Percentiles rank a stretch among this genome's conserved stretches.
These are phyloP conservation scores for Enhydra lutris DNA, from an alignment of 2,113 vertebrate species.

Conservation along the genomic window DNA sequence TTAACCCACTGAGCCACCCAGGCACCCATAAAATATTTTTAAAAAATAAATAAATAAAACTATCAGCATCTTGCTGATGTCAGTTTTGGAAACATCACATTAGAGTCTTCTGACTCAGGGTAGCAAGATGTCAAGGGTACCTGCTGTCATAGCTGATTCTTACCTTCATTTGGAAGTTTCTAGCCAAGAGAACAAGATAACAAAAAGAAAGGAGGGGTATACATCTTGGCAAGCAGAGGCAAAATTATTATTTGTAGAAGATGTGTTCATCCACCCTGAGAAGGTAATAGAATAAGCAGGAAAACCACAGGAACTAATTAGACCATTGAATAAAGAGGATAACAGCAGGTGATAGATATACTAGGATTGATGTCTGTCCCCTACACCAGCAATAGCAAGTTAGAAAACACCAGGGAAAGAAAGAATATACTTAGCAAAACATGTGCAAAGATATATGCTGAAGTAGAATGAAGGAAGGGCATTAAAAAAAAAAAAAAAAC, in stretches of 20 bases:
- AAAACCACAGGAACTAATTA: neutral
- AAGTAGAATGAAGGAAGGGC: neutral
- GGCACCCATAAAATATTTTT: too few species aligned
- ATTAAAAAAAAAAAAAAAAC: neutral
- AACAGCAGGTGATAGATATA: neutral
- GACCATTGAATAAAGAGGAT: neutral
- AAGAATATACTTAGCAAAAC: conserved; percentile 33
- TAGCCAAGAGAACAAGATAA: neutral
- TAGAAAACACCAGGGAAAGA: neutral
- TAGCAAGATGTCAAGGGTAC: neutral
- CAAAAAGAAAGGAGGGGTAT: neutral
- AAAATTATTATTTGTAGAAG: neutral
- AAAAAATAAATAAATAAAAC: too few species aligned
- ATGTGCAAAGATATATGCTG: neutral
- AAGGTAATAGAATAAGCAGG: neutral
- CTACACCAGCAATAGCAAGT: neutral
- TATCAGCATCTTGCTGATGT: neutral
- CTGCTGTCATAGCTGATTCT: neutral
- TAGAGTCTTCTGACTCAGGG: neutral
- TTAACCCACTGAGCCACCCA: too few species aligned
- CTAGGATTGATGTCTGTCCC: neutral
- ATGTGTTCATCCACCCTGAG: neutral
- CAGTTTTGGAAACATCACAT: neutral
- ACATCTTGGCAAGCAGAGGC: neutral
- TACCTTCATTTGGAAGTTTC: neutral